These are phyloP conservation scores for Clavelina lepadiformis DNA, from an alignment of 23 tunicate genomes.

Conservation along the genomic window DNA sequence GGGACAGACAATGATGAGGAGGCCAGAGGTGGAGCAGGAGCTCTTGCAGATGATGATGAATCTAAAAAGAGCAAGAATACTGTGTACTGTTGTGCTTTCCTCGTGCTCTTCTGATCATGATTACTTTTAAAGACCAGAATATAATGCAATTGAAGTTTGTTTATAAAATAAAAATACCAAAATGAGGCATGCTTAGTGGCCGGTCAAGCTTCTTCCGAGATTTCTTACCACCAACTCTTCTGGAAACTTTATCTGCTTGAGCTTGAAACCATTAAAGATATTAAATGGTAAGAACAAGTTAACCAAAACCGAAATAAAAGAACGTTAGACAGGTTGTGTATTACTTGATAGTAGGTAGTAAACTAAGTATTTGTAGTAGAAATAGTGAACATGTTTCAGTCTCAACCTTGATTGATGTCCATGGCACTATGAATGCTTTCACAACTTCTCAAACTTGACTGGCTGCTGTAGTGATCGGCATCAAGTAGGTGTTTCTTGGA, in stretches of 20 bases:
- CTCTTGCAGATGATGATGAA: neutral
- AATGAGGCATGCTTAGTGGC: slow-evolving; percentile 61
- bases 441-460: slow-evolving; percentile 57
- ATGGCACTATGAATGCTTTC: slow-evolving; percentile 49
- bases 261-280: no score
- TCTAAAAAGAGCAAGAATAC: neutral
- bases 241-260: slow-evolving; percentile 22
- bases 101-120: no score
- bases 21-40: slow-evolving; percentile 14
- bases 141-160: neutral
- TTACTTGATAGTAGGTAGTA: no score
- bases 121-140: no score
- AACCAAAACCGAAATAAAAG: no score
- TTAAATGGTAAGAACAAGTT: no score
- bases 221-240: slow-evolving; percentile 25
- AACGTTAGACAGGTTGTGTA: no score
- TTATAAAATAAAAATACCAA: slow-evolving; percentile 13
- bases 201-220: slow-evolving; percentile 17
- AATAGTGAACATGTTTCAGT: no score
- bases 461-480: slow-evolving; percentile 65
- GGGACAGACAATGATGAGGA: slow-evolving; percentile 47
- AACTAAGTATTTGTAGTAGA: no score
- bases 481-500: slow-evolving; percentile 9
- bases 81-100: no score
- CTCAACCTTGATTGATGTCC: slow-evolving; percentile 23